A percentile compares a stretch with the other conserved stretches of the same genome.
These are phyloP conservation scores for Botia kubotai DNA, from an alignment of 2,797 vertebrate species.

Conservation along the genomic window DNA sequence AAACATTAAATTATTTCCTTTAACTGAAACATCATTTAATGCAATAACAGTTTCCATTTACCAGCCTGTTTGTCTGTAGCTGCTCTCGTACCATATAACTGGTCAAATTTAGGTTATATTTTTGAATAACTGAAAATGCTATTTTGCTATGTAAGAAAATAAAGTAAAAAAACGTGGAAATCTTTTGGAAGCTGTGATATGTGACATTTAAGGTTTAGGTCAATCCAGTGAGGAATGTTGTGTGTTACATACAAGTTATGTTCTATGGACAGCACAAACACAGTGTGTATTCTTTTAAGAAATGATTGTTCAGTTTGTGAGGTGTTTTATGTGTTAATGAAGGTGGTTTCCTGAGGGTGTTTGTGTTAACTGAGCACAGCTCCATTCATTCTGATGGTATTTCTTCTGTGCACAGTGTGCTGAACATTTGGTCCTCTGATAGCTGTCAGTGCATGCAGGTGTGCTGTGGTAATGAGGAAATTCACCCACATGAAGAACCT, in stretches of 20 bases:
- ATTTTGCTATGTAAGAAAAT: conserved; percentile 82
- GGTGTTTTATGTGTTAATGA: neutral
- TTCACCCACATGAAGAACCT: neutral
- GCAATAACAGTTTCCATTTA: conserved; percentile 49
- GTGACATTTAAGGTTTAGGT: conserved; percentile 13
- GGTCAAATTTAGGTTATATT: conserved; percentile 64
- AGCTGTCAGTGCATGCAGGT: neutral
- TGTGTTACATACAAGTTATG: neutral
- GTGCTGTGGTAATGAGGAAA: neutral
- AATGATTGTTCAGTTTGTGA: no score
- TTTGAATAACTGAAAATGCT: conserved; percentile 76
- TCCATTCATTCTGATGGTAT: no score
- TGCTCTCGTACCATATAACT: conserved; percentile 61
- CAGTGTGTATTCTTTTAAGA: no score
- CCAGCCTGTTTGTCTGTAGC: conserved; percentile 55
- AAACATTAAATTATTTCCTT: conserved; percentile 52
- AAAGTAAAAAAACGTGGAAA: conserved; percentile 61
- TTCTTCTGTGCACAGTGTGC: no score
- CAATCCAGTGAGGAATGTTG: neutral
- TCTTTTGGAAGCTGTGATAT: conserved; percentile 36
- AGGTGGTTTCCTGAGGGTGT: neutral
- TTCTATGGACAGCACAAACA: neutral
- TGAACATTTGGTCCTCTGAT: neutral
- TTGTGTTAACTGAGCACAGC: neutral
- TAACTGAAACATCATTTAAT: conserved; percentile 50